Conservation (phyloP, 2,888 invertebrate species). For the Lasioglossum vierecki region DNA sequence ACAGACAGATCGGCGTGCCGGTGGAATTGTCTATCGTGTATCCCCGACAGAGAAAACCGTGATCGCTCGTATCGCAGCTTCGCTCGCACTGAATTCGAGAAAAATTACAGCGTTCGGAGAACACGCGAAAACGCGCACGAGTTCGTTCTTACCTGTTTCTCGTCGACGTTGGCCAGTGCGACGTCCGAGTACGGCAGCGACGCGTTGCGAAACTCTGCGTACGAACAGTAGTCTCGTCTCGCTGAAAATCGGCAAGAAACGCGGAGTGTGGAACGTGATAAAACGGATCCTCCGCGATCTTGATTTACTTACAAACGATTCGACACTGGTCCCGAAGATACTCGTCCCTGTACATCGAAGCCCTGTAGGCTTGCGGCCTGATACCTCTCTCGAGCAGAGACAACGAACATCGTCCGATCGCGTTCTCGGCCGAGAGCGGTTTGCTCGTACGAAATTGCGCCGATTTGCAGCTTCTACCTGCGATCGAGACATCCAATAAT, state of each 20-base stretch:
- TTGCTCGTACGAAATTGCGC: constrained; percentile 77
- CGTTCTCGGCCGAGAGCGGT: constrained; percentile 81
- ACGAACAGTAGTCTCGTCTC: constrained; percentile 89
- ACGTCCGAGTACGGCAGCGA: constrained; percentile 88
- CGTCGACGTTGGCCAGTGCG: constrained; percentile 75
- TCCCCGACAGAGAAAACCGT: constrained; percentile 89
- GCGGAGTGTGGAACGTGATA: not conserved
- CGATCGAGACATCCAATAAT: not conserved
- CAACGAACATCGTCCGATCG: constrained; percentile 88
- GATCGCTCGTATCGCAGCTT: constrained; percentile 87
- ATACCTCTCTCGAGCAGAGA: constrained; percentile 90
- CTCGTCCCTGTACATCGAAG: constrained; percentile 90
- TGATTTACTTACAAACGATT: constrained; percentile 86
- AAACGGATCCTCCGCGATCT: not conserved
- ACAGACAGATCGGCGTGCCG: constrained; percentile 85
- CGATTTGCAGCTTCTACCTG: constrained; percentile 76
- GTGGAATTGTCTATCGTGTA: constrained; percentile 85
- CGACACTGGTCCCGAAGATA: constrained; percentile 94
- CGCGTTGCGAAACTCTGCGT: constrained; percentile 90
- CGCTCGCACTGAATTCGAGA: constrained; percentile 83
- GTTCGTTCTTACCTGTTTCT: constrained; percentile 70
- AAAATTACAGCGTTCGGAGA: not conserved
- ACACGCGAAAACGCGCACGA: not conserved
- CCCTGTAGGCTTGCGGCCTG: constrained; percentile 91
- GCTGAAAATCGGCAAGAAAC: constrained; percentile 63